phyloP scores from a whole-genome alignment of 1,140 invertebrate species.

The Nilaparvata lugens region DNA sequence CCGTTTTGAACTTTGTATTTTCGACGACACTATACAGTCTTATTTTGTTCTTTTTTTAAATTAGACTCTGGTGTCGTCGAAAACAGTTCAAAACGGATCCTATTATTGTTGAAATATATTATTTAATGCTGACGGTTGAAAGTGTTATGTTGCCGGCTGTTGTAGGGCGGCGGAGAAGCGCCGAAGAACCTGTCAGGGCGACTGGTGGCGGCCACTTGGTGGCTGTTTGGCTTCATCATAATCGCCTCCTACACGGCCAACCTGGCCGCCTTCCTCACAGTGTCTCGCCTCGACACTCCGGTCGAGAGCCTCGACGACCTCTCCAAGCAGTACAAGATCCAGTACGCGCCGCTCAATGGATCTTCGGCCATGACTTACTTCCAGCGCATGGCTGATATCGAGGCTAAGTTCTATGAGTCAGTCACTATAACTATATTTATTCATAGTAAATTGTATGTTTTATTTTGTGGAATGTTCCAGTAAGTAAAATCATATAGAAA shows the following conservation, averaged over 20 bases:
- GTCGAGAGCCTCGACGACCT: slow-evolving; percentile 89
- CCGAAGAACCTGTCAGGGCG: slow-evolving; percentile 90
- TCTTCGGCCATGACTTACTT: slow-evolving; percentile 89
- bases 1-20: too few relatives aligned
- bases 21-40: too few relatives aligned
- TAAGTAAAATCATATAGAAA: too few relatives aligned
- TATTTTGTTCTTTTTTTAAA: too few relatives aligned
- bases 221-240: slow-evolving; percentile 96
- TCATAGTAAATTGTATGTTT: too few relatives aligned
- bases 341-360: slow-evolving; percentile 80
- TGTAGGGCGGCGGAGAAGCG: slow-evolving; percentile 82
- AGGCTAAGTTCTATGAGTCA: slow-evolving; percentile 90
- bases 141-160: too few relatives aligned
- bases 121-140: too few relatives aligned
- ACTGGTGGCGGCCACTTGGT: slow-evolving; percentile 92
- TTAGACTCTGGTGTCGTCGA: too few relatives aligned
- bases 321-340: slow-evolving; percentile 90
- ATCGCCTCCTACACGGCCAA: slow-evolving; percentile 98
- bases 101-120: too few relatives aligned
- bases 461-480: too few relatives aligned
- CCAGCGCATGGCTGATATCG: slow-evolving; percentile 91
- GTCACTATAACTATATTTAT: too few relatives aligned
- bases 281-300: slow-evolving; percentile 83
- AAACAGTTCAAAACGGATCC: too few relatives aligned
- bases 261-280: slow-evolving; percentile 87